phyloP scores from a whole-genome alignment of 2,888 invertebrate species.

The Agrilus biguttatus region DNA sequence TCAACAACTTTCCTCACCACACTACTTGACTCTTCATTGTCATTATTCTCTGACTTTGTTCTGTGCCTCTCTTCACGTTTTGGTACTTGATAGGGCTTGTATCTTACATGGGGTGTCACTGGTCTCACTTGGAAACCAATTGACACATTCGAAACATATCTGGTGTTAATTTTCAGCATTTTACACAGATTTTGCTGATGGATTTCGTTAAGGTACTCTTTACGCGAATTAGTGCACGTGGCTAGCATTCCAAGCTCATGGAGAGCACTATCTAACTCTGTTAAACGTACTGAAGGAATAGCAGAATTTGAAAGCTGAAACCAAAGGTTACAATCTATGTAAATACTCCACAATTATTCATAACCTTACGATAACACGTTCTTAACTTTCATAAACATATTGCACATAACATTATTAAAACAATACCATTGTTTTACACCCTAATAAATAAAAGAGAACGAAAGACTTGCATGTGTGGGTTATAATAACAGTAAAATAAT shows the following conservation, averaged over 20 bases:
- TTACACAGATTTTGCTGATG: constrained; percentile 29
- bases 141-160: constrained; percentile 47
- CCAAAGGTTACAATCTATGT: too few relatives aligned
- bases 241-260: constrained; percentile 48
- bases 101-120: constrained; percentile 35
- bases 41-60: constrained; percentile 49
- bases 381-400: too few relatives aligned
- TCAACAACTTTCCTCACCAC: constrained; percentile 19
- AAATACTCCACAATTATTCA: too few relatives aligned
- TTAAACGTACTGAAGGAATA: constrained; percentile 23
- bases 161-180: constrained; percentile 35
- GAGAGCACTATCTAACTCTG: constrained; percentile 42
- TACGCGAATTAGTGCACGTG: constrained; percentile 40
- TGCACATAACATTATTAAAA: too few relatives aligned
- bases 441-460: too few relatives aligned
- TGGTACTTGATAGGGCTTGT: constrained; percentile 43
- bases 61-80: constrained; percentile 39
- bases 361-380: too few relatives aligned
- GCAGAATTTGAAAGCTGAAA: too few relatives aligned
- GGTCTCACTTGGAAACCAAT: constrained; percentile 45
- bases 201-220: constrained; percentile 41
- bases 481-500: too few relatives aligned
- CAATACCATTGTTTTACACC: too few relatives aligned
- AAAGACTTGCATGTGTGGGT: too few relatives aligned
- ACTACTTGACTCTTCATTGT: constrained; percentile 22